Percentiles rank a stretch among this genome's conserved stretches.
These are phyloP conservation scores for Aspidoscelis tigris DNA, from an alignment of 2,113 vertebrate species.

Conservation along the genomic window DNA sequence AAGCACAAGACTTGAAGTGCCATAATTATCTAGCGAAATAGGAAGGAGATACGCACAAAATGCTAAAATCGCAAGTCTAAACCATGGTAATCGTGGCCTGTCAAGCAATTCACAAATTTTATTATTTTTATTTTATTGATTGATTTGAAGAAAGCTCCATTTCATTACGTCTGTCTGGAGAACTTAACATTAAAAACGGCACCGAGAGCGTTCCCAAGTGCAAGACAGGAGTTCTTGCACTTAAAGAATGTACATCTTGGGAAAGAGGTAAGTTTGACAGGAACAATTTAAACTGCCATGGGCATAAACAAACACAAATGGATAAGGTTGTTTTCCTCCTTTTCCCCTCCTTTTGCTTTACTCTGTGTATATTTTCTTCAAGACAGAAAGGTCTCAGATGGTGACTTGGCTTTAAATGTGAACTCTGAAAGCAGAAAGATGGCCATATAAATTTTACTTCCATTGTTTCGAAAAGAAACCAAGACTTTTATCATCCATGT, in stretches of 20 bases:
- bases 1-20: not conserved
- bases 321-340: conserved; percentile 49
- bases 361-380: conserved; percentile 25
- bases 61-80: conserved; percentile 33
- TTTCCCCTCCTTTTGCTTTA: conserved; percentile 46
- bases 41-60: conserved; percentile 3
- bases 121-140: no score
- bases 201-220: conserved; percentile 22
- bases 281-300: conserved; percentile 60
- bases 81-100: not conserved
- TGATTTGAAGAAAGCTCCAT: conserved; percentile 6
- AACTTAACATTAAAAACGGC: conserved; percentile 36
- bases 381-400: conserved; percentile 49
- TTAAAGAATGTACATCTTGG: conserved; percentile 52
- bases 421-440: not conserved
- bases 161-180: conserved; percentile 29
- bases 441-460: rapidly evolving
- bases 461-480: conserved; percentile 22
- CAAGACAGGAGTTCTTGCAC: conserved; percentile 33
- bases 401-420: conserved; percentile 35
- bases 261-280: conserved; percentile 65
- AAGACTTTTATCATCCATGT: conserved; percentile 27
- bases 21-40: conserved; percentile 10
- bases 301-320: conserved; percentile 67
- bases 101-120: no score